Conservation (phyloP, 2,797 vertebrate genomes). For the Poliocrania exsul region DNA sequence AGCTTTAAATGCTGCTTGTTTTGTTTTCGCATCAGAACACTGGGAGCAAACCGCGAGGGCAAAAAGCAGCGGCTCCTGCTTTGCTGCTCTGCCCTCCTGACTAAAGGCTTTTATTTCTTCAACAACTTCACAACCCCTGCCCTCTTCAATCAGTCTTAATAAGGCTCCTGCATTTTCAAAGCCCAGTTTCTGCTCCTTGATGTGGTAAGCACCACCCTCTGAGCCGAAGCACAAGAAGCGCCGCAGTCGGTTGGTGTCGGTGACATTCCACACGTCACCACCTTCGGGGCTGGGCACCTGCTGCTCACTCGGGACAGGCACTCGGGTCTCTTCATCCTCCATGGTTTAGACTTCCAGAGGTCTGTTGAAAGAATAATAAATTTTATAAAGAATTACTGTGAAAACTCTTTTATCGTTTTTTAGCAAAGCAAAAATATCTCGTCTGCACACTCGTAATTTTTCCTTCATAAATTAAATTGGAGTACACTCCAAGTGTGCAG, state of each 20-base stretch:
- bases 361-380: slow-evolving; percentile 12
- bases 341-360: slow-evolving; percentile 56
- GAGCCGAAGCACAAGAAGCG: slow-evolving; percentile 92
- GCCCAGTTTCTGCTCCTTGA: slow-evolving; percentile 81
- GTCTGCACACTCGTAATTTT: fast-evolving
- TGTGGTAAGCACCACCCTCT: slow-evolving; percentile 82
- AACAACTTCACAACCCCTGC: slow-evolving; percentile 86
- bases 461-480: background rate
- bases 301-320: slow-evolving; percentile 56
- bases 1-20: slow-evolving; percentile 88
- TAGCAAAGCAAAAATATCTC: background rate
- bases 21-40: slow-evolving; percentile 86
- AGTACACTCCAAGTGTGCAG: background rate
- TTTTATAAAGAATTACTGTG: background rate
- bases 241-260: slow-evolving; percentile 80
- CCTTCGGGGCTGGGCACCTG: slow-evolving; percentile 71
- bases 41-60: slow-evolving; percentile 92
- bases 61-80: slow-evolving; percentile 83
- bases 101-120: slow-evolving; percentile 86
- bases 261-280: slow-evolving; percentile 76
- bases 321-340: slow-evolving; percentile 69
- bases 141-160: slow-evolving; percentile 86
- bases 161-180: slow-evolving; percentile 79
- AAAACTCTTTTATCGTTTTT: background rate
- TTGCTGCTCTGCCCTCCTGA: slow-evolving; percentile 80